Base-by-base conservation (phyloP, 2,113 vertebrate species). In the Megaceryle torquata region DNA sequence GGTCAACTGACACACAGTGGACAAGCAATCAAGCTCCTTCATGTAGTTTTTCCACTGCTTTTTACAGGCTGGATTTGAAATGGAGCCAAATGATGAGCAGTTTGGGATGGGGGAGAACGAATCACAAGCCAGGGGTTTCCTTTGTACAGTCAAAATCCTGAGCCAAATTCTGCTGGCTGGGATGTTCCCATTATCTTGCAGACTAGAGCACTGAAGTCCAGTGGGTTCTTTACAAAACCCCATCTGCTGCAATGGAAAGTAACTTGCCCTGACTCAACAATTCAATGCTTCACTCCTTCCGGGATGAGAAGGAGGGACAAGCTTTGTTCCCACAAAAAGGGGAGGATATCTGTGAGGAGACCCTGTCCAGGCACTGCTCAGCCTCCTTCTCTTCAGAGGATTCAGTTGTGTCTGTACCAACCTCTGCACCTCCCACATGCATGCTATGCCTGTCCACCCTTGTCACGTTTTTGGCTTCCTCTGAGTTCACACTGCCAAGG, bases 1-100 rank as follows among this genome's bases (percentile, higher is more conserved):
- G 91, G 93, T 93, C 96, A 94, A 88, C 77, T 59, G 83, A 80
- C 41, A 28, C 8, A 26, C 8, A 33, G 92, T 48, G 29, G 50
- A 86, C 8, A 3, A 43, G 81, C 44, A 70, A 28, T 65, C 92
- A 28, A 65, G 50, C 7, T 80, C 37, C 70, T 50, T 50, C 37
- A 31, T 46, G 81, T 43, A 51, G 39, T 72, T 82, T 68, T 85
- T 91, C 72, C 88, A n/a, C 63, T 7, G 39, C 88, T 68, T 97
- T 15, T 81, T 64, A 26, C 70, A 70, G 72, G 63, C 89, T 67
- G 41, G 39, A 74, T 67, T 37, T 91, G 95, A 96, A 82, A 63
- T 0, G 0, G 9, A 57, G 78, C 93, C 94, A 65, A 43, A 29
- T 8, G 25, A 56, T 1, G 10, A 76, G 51, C 71, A n/a, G 31